These are phyloP conservation scores for Tachyglossus aculeatus DNA, from an alignment of 2,797 vertebrate species.

Conservation along the genomic window DNA sequence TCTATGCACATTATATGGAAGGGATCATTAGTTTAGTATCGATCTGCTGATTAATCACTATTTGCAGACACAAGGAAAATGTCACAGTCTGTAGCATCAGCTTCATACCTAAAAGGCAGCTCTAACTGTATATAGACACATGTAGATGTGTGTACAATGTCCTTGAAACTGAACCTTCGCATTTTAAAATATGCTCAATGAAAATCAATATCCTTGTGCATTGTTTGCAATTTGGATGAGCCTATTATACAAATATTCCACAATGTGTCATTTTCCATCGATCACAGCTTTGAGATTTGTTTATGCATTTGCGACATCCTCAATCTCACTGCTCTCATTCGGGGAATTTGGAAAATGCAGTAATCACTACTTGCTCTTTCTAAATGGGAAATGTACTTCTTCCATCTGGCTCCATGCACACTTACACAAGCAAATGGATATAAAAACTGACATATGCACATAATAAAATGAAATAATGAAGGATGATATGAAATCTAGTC, in stretches of 20 bases:
- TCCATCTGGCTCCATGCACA: constrained; percentile 11
- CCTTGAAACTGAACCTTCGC: neutral
- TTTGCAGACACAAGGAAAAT: too few species aligned
- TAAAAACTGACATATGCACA: constrained; percentile 20
- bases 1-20: too few species aligned
- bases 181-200: neutral
- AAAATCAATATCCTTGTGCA: neutral
- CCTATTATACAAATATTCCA: neutral
- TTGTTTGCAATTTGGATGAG: neutral
- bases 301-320: neutral
- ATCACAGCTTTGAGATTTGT: neutral
- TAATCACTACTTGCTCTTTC: constrained; percentile 5
- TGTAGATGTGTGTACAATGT: too few species aligned
- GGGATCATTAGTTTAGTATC: too few species aligned
- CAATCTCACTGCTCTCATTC: neutral
- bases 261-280: neutral
- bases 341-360: constrained; percentile 9
- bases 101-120: too few species aligned
- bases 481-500: neutral
- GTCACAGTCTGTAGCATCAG: too few species aligned
- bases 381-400: constrained; percentile 1
- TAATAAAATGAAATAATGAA: constrained; percentile 18
- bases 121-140: too few species aligned
- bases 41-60: too few species aligned
- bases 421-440: constrained; percentile 1